Evolutionary conservation across 2,888 invertebrate genomes (phyloP).

Genomic region (Agrotis puta): DNA sequence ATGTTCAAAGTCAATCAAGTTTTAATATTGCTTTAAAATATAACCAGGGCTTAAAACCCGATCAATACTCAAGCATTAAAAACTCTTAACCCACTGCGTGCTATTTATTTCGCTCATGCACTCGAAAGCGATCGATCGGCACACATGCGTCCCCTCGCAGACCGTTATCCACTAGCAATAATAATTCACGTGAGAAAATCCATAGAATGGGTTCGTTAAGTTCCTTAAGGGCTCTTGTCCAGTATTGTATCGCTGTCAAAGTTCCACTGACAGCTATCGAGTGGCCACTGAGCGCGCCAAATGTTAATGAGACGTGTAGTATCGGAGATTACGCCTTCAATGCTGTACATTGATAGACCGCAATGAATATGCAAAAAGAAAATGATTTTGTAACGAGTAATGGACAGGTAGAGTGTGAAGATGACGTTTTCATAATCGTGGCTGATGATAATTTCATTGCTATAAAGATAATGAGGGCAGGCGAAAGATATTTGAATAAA

Average conservation of each 20-base stretch:
- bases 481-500: conserved; percentile 14
- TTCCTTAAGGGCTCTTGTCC: conserved; percentile 83
- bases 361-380: conserved; percentile 68
- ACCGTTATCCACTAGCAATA: conserved; percentile 66
- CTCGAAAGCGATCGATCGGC: conserved; percentile 56
- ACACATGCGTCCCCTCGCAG: conserved; percentile 57
- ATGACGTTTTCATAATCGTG: conserved; percentile 35
- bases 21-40: too few relatives aligned
- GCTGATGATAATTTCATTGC: conserved; percentile 8
- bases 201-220: conserved; percentile 90
- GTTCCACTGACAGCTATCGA: conserved; percentile 77
- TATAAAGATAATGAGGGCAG: conserved; percentile 7
- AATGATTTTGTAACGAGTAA: conserved; percentile 54
- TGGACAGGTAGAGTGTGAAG: conserved; percentile 56
- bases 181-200: conserved; percentile 88
- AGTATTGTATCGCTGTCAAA: conserved; percentile 84
- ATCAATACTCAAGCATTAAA: conserved; percentile 13
- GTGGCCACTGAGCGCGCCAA: conserved; percentile 75
- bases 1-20: background rate
- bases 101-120: conserved; percentile 44
- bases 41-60: background rate
- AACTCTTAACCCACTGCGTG: conserved; percentile 17
- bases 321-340: conserved; percentile 57
- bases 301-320: conserved; percentile 71
- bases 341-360: conserved; percentile 65